phyloP scores from a whole-genome alignment of 2,113 vertebrate species.

The Epinephelus fuscoguttatus region DNA sequence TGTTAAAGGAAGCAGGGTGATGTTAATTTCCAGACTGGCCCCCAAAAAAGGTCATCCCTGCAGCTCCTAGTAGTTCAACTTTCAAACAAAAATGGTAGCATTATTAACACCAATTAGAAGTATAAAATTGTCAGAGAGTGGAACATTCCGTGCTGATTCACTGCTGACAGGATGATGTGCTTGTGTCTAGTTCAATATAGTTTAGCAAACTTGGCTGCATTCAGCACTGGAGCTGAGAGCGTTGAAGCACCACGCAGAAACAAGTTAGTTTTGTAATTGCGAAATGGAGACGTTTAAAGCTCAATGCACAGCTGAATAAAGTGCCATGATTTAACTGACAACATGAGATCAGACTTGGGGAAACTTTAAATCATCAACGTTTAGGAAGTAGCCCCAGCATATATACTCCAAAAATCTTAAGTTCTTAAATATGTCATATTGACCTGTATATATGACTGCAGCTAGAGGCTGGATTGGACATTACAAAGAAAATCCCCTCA shows the following conservation, averaged over 20 bases:
- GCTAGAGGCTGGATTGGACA: background rate
- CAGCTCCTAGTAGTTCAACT: background rate
- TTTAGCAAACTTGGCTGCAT: too few relatives aligned
- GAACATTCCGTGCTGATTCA: background rate
- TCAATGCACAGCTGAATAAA: background rate
- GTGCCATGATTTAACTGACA: background rate
- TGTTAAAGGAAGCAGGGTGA: too few relatives aligned
- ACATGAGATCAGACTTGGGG: background rate
- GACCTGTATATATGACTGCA: background rate
- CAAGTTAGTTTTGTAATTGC: too few relatives aligned
- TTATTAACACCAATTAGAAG: background rate
- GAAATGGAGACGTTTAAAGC: too few relatives aligned
- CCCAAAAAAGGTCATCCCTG: too few relatives aligned
- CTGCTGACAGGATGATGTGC: too few relatives aligned
- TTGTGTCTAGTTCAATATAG: too few relatives aligned
- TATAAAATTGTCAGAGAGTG: background rate
- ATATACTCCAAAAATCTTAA: too few relatives aligned
- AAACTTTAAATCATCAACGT: background rate
- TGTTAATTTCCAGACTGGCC: too few relatives aligned
- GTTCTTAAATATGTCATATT: background rate
- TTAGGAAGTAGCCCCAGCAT: background rate
- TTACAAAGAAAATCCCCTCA: background rate
- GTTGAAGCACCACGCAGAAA: too few relatives aligned
- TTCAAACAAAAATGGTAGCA: background rate
- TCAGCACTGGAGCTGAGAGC: too few relatives aligned